Evolutionary conservation across 1,140 invertebrate genomes (phyloP), one percentile per base, ranked within the genome.

Genomic region (Nylanderia fulva): DNA sequence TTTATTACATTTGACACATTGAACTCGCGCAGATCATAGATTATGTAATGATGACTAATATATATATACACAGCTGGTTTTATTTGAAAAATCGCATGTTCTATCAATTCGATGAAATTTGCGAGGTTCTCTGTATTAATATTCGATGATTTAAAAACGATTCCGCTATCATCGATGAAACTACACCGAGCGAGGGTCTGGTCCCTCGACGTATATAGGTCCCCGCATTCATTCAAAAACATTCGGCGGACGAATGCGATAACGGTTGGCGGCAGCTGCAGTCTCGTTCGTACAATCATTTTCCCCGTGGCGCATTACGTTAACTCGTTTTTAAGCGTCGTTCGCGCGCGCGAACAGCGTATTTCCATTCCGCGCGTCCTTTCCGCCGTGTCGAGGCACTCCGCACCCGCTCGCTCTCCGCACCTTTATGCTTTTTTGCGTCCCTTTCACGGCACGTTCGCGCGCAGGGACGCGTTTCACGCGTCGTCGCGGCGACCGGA

Each of bases 301-400:
- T 85, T 72, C 52, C 84, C 61, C n/a, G 42, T 45, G 80, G 72
- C 33, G 63, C 80, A 77, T 88, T 77, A 85, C 85, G 66, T 61
- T 77, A 84, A 76, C 80, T 68, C 80, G 80, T 85, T 88, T 88
- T 88, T 88, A 87, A 84, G 58, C 80, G 84, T 74, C 60, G 80
- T 63, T 45, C 58, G 61, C 42, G 48, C 58, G 61, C 42, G 48
- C 75, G 58, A 86, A 88, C 79, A 60, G 68, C 85, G 33, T 71
- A 87, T 88, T 87, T 87, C 82, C 86, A 87, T 87, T 58, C 63
- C 56, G 61, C 29, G 66, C 42, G 24, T 71, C 61, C 24, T 66
- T 42, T 54, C 42, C 54, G 63, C 56, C 33, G 52, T 87, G 85
- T 48, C 77, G 45, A 27, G n/a, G n/a, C n/a, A n/a, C n/a, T n/a